phyloP scores from a whole-genome alignment of 2,888 invertebrate genomes.

The Tetragnatha montana region DNA sequence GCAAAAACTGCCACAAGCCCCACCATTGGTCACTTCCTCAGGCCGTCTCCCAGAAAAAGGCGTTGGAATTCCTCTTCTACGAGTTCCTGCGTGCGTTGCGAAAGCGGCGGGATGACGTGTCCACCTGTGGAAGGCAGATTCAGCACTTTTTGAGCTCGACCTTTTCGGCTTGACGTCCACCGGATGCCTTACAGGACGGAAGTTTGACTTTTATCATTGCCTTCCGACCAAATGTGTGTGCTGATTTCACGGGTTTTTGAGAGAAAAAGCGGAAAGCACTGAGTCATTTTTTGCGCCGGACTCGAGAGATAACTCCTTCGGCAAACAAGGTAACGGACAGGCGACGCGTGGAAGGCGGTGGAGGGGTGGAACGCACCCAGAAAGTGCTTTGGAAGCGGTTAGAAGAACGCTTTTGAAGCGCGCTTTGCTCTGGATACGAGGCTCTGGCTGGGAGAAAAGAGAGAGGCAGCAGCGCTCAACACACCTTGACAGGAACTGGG shows the following conservation, averaged over 20 bases:
- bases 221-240: constrained; percentile 50
- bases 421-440: neutral
- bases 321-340: constrained; percentile 19
- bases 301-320: constrained; percentile 56
- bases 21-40: no score
- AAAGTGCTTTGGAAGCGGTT: neutral
- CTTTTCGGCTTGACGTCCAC: constrained; percentile 67
- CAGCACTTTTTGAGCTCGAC: constrained; percentile 62
- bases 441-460: neutral
- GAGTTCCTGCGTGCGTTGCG: constrained; percentile 53
- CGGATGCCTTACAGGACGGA: constrained; percentile 70
- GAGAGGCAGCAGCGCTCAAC: neutral
- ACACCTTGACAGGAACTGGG: no score
- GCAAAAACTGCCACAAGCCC: no score
- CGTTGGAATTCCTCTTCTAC: constrained; percentile 12
- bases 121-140: constrained; percentile 62
- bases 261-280: constrained; percentile 64
- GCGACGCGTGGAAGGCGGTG: neutral
- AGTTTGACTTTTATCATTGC: constrained; percentile 67
- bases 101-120: constrained; percentile 36
- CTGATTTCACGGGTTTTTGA: constrained; percentile 56
- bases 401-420: neutral
- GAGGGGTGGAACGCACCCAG: neutral
- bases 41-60: constrained; percentile 24
- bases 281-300: constrained; percentile 59